Evolutionary conservation across 1,140 invertebrate species (phyloP).

Genomic region (Conus ventricosus): DNA sequence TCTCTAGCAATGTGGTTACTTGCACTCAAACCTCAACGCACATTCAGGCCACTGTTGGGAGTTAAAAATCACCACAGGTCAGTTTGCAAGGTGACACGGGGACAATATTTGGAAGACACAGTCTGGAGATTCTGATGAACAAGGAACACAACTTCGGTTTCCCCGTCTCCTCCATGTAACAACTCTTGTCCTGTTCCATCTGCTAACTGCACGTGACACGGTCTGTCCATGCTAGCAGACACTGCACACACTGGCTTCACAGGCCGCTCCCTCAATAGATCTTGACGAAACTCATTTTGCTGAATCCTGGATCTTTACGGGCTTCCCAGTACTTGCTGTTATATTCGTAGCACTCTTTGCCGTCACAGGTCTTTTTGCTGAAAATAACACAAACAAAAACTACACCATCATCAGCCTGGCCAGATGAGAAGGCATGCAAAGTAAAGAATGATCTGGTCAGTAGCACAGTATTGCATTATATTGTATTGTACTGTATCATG

Average conservation of each 20-base stretch:
- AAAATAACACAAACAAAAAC: conserved; percentile 36
- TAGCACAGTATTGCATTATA: too few relatives aligned
- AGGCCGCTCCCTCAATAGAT: conserved; percentile 58
- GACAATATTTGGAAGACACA: background rate
- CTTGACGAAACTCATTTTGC: conserved; percentile 73
- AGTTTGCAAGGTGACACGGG: background rate
- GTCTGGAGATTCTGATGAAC: background rate
- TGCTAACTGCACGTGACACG: background rate
- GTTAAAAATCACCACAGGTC: background rate
- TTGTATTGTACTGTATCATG: too few relatives aligned
- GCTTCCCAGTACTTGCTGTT: conserved; percentile 79
- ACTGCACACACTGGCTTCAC: too few relatives aligned
- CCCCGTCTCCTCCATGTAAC: background rate
- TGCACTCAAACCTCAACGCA: background rate
- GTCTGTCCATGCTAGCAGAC: too few relatives aligned
- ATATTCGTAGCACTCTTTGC: conserved; percentile 81
- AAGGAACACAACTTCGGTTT: background rate
- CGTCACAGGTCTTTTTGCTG: conserved; percentile 69
- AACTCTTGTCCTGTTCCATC: background rate
- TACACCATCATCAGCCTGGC: background rate
- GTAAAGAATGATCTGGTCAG: background rate
- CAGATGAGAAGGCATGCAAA: background rate
- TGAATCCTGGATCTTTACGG: conserved; percentile 79
- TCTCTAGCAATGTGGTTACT: too few relatives aligned
- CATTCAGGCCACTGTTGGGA: background rate